Percentiles rank a stretch among this genome's conserved stretches.
Conservation (phyloP, 2,113 vertebrate species). For the Scatophagus argus region DNA sequence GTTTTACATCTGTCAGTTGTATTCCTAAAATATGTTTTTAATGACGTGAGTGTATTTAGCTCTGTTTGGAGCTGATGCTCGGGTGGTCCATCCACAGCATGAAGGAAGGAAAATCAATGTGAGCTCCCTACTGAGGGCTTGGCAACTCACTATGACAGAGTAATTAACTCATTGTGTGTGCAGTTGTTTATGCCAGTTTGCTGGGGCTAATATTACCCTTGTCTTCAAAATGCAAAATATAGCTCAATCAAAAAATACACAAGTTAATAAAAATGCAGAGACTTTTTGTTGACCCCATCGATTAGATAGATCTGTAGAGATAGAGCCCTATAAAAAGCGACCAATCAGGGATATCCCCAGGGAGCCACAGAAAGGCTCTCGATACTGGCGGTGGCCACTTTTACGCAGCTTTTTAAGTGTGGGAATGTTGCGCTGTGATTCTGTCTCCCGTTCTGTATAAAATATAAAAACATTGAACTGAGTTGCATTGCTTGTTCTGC, state of each 20-base stretch:
- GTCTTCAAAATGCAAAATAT: not conserved
- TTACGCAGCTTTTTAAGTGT: too few relatives aligned
- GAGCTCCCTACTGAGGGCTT: slow-evolving; percentile 18
- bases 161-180: slow-evolving; percentile 65
- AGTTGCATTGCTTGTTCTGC: too few relatives aligned
- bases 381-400: not conserved
- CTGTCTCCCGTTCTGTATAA: too few relatives aligned
- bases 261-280: not conserved
- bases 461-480: too few relatives aligned
- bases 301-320: not conserved
- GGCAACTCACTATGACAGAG: slow-evolving; percentile 50
- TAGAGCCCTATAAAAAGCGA: not conserved
- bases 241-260: not conserved
- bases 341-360: not conserved
- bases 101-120: slow-evolving; percentile 50
- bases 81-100: slow-evolving; percentile 49
- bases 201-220: not conserved
- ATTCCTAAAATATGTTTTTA: slow-evolving; percentile 10
- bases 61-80: slow-evolving; percentile 18
- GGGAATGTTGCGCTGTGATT: too few relatives aligned
- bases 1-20: not conserved
- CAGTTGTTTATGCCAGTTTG: not conserved
- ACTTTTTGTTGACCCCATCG: not conserved
- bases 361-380: not conserved
- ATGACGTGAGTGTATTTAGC: slow-evolving; percentile 25